These are phyloP conservation scores for Blera fallax DNA, from an alignment of 2,888 invertebrate genomes.

Conservation along the genomic window DNA sequence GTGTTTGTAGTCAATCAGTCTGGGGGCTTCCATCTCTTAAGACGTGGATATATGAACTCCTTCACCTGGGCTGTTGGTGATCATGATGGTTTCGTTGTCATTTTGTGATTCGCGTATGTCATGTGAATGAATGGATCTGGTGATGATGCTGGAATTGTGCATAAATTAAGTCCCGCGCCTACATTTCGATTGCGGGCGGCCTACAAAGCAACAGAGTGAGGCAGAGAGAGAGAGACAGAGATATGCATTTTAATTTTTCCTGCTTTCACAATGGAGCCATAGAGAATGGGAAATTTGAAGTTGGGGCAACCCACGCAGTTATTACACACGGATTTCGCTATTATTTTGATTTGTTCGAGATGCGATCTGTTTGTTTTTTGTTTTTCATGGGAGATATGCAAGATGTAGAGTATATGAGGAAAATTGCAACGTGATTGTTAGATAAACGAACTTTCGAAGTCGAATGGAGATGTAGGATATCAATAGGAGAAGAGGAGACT, in stretches of 20 bases:
- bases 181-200: constrained; percentile 60
- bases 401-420: constrained; percentile 40
- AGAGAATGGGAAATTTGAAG: constrained; percentile 55
- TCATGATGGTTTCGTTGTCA: constrained; percentile 52
- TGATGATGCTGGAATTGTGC: constrained; percentile 63
- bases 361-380: constrained; percentile 37
- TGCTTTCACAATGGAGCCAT: constrained; percentile 56
- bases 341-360: constrained; percentile 71
- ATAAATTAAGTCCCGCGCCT: constrained; percentile 72
- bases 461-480: background rate
- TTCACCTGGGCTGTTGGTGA: constrained; percentile 31
- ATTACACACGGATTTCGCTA: constrained; percentile 65
- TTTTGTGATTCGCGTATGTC: constrained; percentile 65
- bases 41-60: constrained; percentile 44
- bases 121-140: constrained; percentile 65
- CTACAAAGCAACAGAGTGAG: constrained; percentile 2
- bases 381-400: constrained; percentile 20
- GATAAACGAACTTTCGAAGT: constrained; percentile 28
- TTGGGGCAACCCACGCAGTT: constrained; percentile 64
- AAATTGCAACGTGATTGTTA: constrained; percentile 42
- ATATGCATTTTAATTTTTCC: constrained; percentile 9
- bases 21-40: constrained; percentile 26
- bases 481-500: background rate
- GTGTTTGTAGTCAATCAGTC: constrained; percentile 68
- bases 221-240: background rate